Evolutionary conservation across 2,888 invertebrate species (phyloP).

Genomic region (Embidobia sp.): DNA sequence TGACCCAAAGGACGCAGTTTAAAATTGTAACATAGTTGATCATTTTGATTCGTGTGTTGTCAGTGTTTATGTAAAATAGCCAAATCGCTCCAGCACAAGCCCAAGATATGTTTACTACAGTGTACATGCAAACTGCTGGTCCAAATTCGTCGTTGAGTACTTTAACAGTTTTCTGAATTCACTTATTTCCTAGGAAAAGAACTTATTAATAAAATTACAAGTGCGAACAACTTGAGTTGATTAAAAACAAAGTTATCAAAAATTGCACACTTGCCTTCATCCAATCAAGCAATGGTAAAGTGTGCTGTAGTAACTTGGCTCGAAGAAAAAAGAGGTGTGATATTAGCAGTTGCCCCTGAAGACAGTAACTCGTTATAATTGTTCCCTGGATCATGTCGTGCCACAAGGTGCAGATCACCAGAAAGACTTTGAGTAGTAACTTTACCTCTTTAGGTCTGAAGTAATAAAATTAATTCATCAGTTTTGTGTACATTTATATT

Average conservation of each 20-base stretch:
- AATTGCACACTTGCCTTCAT: slow-evolving; percentile 85
- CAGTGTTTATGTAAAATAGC: slow-evolving; percentile 85
- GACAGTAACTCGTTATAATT: slow-evolving; percentile 90
- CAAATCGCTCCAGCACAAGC: slow-evolving; percentile 87
- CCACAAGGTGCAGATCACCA: slow-evolving; percentile 87
- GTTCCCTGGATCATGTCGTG: slow-evolving; percentile 93
- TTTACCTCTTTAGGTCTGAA: slow-evolving; percentile 83
- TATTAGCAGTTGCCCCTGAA: slow-evolving; percentile 90
- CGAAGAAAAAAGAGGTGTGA: slow-evolving; percentile 88
- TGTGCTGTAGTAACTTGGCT: slow-evolving; percentile 88
- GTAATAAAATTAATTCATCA: too few species aligned
- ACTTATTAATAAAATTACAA: neutral
- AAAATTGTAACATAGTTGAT: slow-evolving; percentile 84
- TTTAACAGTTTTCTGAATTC: slow-evolving; percentile 90
- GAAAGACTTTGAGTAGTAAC: slow-evolving; percentile 83
- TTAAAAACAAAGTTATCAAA: too few species aligned
- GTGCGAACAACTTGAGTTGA: too few species aligned
- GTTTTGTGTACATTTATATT: too few species aligned
- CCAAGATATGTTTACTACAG: slow-evolving; percentile 88
- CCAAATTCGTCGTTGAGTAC: slow-evolving; percentile 89
- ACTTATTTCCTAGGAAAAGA: slow-evolving; percentile 86
- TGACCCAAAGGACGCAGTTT: slow-evolving; percentile 86
- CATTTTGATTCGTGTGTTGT: slow-evolving; percentile 83
- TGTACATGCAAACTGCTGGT: slow-evolving; percentile 89
- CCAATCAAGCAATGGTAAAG: slow-evolving; percentile 88